Evolutionary conservation across 2,113 vertebrate species (phyloP).

Genomic region (Macquaria australasica): DNA sequence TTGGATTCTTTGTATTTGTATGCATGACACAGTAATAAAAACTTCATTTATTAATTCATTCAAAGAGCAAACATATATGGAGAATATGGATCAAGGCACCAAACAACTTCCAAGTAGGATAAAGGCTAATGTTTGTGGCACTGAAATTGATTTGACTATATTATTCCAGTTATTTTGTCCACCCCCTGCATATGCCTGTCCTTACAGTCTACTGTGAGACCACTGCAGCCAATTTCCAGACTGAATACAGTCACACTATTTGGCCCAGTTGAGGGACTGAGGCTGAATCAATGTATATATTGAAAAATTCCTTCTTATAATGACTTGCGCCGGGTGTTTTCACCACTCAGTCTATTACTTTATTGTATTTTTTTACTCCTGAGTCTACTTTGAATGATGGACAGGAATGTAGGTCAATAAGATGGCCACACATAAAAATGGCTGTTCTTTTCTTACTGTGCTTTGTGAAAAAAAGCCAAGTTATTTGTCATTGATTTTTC

Average conservation of each 20-base stretch:
- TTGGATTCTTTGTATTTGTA: neutral
- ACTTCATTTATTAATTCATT: neutral
- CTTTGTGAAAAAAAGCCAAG: constrained; percentile 36
- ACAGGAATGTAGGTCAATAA: constrained; percentile 51
- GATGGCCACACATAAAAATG: constrained; percentile 17
- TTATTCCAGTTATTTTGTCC: constrained; percentile 30
- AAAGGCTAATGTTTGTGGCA: neutral
- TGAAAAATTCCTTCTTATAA: constrained; percentile 28
- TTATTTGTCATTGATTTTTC: constrained; percentile 65
- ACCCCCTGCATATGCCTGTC: neutral
- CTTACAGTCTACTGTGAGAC: neutral
- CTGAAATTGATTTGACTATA: neutral
- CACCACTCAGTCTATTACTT: constrained; percentile 24
- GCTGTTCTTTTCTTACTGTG: constrained; percentile 36
- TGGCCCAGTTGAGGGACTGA: neutral
- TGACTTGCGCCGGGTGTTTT: constrained; percentile 14
- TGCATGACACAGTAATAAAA: neutral
- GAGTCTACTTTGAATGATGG: constrained; percentile 49
- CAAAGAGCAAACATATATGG: neutral
- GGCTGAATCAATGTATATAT: constrained; percentile 37
- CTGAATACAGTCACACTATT: neutral
- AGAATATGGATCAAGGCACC: constrained; percentile 3
- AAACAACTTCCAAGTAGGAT: neutral
- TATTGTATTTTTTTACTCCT: constrained; percentile 44
- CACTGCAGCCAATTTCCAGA: constrained; percentile 14